A percentile compares a stretch with the other conserved stretches of the same genome.
phyloP scores from a whole-genome alignment of 1,140 invertebrate genomes.

The Calliopsis andreniformis region DNA sequence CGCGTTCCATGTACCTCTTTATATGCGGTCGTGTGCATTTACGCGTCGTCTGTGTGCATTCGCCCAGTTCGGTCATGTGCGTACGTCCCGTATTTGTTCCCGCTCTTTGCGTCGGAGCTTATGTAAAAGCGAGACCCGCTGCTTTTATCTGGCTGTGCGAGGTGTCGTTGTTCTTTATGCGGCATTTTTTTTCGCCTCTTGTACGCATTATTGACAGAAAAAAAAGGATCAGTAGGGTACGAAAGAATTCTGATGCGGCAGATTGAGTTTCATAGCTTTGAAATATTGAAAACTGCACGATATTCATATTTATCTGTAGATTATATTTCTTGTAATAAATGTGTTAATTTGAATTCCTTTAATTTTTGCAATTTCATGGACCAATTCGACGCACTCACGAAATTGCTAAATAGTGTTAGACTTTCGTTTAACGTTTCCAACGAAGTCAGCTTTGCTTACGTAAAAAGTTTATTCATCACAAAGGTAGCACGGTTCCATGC shows the following conservation, averaged over 20 bases:
- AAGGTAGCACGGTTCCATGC: no score
- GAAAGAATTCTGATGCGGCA: neutral
- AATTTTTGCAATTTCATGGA: neutral
- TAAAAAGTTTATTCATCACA: no score
- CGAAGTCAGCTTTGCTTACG: no score
- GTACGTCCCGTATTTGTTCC: conserved; percentile 1
- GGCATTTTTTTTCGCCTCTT: no score
- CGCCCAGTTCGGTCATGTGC: neutral
- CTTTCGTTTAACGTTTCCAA: no score
- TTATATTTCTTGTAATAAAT: no score
- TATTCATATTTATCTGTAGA: no score
- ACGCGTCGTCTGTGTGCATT: neutral
- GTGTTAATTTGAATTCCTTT: no score
- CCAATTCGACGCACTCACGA: neutral
- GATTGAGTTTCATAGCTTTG: neutral
- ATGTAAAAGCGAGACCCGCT: neutral
- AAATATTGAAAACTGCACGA: no score
- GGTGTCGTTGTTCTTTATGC: neutral
- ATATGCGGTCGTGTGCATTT: neutral
- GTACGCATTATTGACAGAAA: neutral
- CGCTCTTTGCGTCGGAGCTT: neutral
- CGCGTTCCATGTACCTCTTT: neutral
- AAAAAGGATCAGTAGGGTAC: neutral
- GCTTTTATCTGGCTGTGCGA: neutral
- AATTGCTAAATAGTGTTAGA: no score